phyloP scores from a whole-genome alignment of 2,888 invertebrate genomes.

The Tortricodes alternella region DNA sequence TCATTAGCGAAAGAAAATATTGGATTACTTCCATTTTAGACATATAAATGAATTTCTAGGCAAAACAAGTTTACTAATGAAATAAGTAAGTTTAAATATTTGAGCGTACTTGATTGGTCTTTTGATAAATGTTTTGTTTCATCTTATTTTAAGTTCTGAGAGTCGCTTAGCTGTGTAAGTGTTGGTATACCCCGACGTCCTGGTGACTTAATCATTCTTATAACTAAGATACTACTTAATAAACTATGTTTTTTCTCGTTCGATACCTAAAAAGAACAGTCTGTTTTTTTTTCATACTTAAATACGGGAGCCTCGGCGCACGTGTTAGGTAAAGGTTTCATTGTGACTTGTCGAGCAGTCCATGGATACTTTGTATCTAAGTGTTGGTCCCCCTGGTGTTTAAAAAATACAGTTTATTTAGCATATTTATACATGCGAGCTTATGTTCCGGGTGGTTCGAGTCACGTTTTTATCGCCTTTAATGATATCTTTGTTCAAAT shows the following conservation, averaged over 20 bases:
- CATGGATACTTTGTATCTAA: background rate
- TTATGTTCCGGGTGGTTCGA: constrained; percentile 17
- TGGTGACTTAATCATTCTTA: too few relatives aligned
- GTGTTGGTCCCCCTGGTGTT: constrained; percentile 12
- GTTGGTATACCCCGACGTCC: too few relatives aligned
- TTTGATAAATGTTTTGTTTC: too few relatives aligned
- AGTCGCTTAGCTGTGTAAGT: too few relatives aligned
- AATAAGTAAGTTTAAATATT: too few relatives aligned
- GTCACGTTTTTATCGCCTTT: constrained; percentile 20
- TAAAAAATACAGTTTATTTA: constrained; percentile 24
- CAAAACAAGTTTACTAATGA: background rate
- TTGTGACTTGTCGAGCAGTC: constrained; percentile 12
- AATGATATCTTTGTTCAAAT: constrained; percentile 29
- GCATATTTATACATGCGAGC: constrained; percentile 23
- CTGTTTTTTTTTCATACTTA: background rate
- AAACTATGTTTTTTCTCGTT: too few relatives aligned
- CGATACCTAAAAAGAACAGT: too few relatives aligned
- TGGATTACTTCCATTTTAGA: background rate
- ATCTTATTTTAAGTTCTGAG: too few relatives aligned
- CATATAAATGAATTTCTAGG: background rate
- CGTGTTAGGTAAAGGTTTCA: too few relatives aligned
- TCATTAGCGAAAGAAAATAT: constrained; percentile 10
- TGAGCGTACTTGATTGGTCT: too few relatives aligned
- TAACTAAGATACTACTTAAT: too few relatives aligned
- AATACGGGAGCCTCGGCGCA: too few relatives aligned